Conservation (phyloP, 2,888 invertebrate genomes). For the Chymomyza fuscimana region DNA sequence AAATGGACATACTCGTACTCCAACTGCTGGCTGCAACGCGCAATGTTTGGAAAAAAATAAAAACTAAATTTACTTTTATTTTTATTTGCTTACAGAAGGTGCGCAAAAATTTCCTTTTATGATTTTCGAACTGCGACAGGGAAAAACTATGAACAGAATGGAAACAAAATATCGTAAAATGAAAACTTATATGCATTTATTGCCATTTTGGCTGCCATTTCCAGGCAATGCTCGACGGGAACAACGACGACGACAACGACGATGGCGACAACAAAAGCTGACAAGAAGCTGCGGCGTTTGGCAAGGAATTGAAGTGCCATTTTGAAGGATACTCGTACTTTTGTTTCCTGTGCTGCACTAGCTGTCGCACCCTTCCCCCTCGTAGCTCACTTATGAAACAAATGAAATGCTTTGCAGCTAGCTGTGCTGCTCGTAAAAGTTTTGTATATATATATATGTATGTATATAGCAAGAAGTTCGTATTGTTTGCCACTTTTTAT, state of each 20-base stretch:
- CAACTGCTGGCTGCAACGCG: background rate
- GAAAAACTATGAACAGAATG: slow-evolving; percentile 27
- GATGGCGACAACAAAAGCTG: background rate
- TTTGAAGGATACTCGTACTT: slow-evolving; percentile 38
- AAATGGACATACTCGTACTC: background rate
- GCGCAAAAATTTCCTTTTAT: slow-evolving; percentile 37
- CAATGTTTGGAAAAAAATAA: slow-evolving; percentile 7
- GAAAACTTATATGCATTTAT: slow-evolving; percentile 70
- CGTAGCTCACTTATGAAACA: slow-evolving; percentile 22
- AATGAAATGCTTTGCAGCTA: slow-evolving; percentile 48
- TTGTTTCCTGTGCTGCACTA: slow-evolving; percentile 6
- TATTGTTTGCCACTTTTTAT: slow-evolving; percentile 65
- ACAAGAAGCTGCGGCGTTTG: background rate
- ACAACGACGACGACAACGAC: background rate
- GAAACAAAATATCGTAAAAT: slow-evolving; percentile 71
- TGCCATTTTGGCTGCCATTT: slow-evolving; percentile 36
- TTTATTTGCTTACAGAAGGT: slow-evolving; percentile 46
- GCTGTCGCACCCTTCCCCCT: slow-evolving; percentile 1
- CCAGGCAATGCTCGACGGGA: slow-evolving; percentile 8
- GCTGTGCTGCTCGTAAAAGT: slow-evolving; percentile 55
- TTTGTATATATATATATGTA: slow-evolving; percentile 11
- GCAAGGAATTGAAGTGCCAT: slow-evolving; percentile 43
- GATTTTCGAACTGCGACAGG: slow-evolving; percentile 20
- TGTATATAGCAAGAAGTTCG: background rate
- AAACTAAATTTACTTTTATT: slow-evolving; percentile 38